These are phyloP conservation scores for Meiosimyza decipiens DNA, from an alignment of 2,888 invertebrate species.

Conservation along the genomic window DNA sequence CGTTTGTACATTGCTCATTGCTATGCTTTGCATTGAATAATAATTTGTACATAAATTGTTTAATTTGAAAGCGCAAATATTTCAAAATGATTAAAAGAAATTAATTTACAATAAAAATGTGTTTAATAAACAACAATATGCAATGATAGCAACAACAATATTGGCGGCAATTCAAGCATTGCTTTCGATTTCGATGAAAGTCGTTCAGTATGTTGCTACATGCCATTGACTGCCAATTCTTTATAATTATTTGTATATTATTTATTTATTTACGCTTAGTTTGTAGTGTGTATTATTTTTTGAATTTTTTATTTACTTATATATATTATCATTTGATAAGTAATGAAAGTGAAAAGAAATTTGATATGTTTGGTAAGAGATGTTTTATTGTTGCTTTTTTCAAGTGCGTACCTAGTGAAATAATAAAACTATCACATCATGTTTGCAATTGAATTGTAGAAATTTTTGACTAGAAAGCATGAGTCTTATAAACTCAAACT, in stretches of 20 bases:
- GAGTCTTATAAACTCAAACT: too few relatives aligned
- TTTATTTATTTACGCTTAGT: neutral
- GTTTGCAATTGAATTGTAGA: too few relatives aligned
- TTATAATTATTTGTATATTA: too few relatives aligned
- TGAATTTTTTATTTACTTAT: neutral
- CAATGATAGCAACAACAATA: neutral
- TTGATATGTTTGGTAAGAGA: neutral
- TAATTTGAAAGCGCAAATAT: constrained; percentile 15
- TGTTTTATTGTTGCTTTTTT: too few relatives aligned
- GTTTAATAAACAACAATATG: neutral
- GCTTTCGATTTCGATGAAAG: constrained; percentile 25
- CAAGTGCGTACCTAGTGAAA: too few relatives aligned
- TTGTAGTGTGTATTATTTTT: neutral
- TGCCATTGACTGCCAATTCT: neutral
- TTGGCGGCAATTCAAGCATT: neutral
- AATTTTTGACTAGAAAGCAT: too few relatives aligned
- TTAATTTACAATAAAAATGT: neutral
- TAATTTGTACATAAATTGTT: constrained; percentile 4
- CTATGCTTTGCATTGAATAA: constrained; percentile 23
- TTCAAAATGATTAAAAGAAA: constrained; percentile 9
- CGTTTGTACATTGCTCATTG: too few relatives aligned
- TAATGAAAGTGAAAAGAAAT: constrained; percentile 33
- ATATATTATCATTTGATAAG: constrained; percentile 1
- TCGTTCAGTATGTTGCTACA: constrained; percentile 6
- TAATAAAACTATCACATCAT: too few relatives aligned